Conservation (phyloP, 2,797 vertebrate genomes). For the Spinus olivaceus region DNA sequence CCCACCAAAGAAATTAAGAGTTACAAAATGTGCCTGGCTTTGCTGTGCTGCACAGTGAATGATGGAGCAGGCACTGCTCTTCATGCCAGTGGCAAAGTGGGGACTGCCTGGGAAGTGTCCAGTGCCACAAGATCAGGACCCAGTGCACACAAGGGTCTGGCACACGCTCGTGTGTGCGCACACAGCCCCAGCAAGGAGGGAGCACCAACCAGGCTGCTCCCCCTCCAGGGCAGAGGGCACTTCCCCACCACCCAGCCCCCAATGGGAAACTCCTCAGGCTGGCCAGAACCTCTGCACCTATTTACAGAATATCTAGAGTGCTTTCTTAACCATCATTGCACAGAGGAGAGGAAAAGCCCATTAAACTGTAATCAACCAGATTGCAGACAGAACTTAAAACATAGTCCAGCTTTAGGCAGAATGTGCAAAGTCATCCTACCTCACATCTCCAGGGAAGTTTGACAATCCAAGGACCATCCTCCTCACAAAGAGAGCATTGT, state of each 20-base stretch:
- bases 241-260: background rate
- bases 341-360: background rate
- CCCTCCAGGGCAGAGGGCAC: background rate
- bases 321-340: background rate
- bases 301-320: background rate
- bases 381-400: background rate
- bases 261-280: background rate
- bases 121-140: background rate
- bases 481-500: background rate
- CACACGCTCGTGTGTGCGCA: accelerated
- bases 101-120: background rate
- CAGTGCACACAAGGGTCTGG: background rate
- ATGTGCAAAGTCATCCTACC: background rate
- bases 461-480: background rate
- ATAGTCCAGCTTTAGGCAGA: background rate
- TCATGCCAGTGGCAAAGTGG: accelerated
- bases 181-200: background rate
- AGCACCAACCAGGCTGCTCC: background rate
- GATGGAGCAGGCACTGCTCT: background rate
- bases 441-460: background rate
- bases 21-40: background rate
- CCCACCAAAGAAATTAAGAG: background rate
- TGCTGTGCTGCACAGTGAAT: background rate
- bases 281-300: background rate
- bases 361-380: background rate